A percentile compares a stretch with the other conserved stretches of the same genome.
phyloP scores from a whole-genome alignment of 2,113 vertebrate species.

The Syngnathoides biaculeatus region DNA sequence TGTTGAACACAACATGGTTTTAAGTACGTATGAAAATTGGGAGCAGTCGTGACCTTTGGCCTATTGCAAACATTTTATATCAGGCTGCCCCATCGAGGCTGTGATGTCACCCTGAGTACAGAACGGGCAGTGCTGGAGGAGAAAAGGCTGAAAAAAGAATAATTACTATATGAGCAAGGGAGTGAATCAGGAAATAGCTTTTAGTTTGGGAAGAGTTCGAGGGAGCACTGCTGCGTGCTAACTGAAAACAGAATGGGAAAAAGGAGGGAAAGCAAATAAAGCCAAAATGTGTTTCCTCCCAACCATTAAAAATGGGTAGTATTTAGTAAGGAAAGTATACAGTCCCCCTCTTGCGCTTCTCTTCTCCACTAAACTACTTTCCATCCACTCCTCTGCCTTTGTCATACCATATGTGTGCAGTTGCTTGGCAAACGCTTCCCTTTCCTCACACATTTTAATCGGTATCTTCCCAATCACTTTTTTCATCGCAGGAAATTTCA shows the following conservation, averaged over 20 bases:
- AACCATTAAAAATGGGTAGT: constrained; percentile 23
- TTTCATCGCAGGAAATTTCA: constrained; percentile 81
- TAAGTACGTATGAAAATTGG: constrained; percentile 29
- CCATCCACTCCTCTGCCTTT: constrained; percentile 6
- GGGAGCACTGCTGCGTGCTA: constrained; percentile 68
- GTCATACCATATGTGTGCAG: constrained; percentile 1
- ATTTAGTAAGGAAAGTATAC: constrained; percentile 43
- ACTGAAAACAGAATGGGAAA: constrained; percentile 69
- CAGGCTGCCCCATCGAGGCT: constrained; percentile 32
- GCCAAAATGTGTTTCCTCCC: constrained; percentile 20
- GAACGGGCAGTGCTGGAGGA: constrained; percentile 53
- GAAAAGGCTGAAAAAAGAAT: constrained; percentile 37
- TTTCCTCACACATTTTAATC: constrained; percentile 56
- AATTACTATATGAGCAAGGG: constrained; percentile 76
- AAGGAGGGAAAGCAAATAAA: constrained; percentile 23
- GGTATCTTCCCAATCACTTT: constrained; percentile 76
- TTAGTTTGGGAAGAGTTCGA: constrained; percentile 69
- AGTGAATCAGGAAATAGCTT: constrained; percentile 77
- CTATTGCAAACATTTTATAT: constrained; percentile 10
- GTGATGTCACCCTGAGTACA: constrained; percentile 64
- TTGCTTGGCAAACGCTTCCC: constrained; percentile 34
- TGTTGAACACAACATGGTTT: background rate
- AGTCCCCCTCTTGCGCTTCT: constrained; percentile 9
- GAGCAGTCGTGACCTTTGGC: constrained; percentile 42
- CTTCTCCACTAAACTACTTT: background rate